Conservation (phyloP, 2,113 vertebrate species). For the Piaya cayana region DNA sequence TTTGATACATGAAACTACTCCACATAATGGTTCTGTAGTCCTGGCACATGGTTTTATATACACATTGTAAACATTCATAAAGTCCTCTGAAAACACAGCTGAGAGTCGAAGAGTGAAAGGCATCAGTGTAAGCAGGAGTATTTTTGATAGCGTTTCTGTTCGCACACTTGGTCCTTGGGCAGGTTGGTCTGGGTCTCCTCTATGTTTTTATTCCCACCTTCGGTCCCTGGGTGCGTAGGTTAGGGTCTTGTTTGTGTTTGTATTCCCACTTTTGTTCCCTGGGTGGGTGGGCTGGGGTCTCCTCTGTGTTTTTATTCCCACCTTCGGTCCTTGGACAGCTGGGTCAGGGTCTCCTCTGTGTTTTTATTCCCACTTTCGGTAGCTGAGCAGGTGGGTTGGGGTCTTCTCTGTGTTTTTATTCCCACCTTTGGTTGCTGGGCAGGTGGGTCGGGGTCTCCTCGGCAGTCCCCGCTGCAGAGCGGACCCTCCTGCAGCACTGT, state of each 20-base stretch:
- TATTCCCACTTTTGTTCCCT: too few relatives aligned
- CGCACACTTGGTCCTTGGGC: background rate
- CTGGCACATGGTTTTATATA: background rate
- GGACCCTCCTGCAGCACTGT: background rate
- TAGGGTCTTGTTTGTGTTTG: too few relatives aligned
- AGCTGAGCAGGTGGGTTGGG: background rate
- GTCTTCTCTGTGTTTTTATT: background rate
- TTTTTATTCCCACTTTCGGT: too few relatives aligned
- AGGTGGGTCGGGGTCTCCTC: too few relatives aligned
- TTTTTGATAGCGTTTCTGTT: background rate
- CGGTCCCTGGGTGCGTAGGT: too few relatives aligned
- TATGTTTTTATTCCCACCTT: fast-evolving
- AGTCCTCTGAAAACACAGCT: background rate
- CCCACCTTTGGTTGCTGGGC: background rate
- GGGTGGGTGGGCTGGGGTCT: too few relatives aligned
- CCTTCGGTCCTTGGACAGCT: too few relatives aligned
- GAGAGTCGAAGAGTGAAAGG: background rate
- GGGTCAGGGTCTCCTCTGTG: too few relatives aligned
- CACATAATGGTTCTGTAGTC: fast-evolving
- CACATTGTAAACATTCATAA: fast-evolving
- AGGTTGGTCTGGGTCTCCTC: too few relatives aligned
- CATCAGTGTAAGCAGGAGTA: fast-evolving
- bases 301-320: too few relatives aligned
- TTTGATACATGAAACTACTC: background rate
- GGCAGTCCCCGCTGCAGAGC: too few relatives aligned